These are phyloP conservation scores for Charadrius vociferus DNA, from an alignment of 2,113 vertebrate genomes.

Conservation along the genomic window DNA sequence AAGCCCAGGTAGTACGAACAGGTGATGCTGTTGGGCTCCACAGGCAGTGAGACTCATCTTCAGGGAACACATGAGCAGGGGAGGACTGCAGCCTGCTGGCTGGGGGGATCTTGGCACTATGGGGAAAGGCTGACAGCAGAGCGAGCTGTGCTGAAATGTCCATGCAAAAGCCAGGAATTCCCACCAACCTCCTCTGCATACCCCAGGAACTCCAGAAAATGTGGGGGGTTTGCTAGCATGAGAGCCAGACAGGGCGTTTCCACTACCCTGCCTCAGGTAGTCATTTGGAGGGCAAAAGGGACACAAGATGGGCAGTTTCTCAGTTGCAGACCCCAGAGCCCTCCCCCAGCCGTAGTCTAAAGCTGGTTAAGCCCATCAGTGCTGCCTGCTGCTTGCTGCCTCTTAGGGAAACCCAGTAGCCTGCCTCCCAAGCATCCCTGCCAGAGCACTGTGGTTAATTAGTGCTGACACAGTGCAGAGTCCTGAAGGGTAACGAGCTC, in stretches of 20 bases:
- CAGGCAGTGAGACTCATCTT: neutral
- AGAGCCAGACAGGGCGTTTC: neutral
- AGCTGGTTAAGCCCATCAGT: neutral
- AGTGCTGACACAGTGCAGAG: constrained; percentile 25
- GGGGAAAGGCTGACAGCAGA: neutral
- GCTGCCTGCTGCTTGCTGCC: neutral
- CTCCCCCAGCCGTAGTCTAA: neutral
- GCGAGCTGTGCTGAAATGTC: neutral
- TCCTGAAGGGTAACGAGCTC: neutral
- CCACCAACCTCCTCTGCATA: neutral
- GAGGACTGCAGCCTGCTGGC: neutral
- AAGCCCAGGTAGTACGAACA: neutral
- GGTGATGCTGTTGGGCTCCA: neutral
- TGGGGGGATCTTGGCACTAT: neutral
- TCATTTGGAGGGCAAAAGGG: neutral
- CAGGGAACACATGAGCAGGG: neutral
- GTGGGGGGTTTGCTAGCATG: neutral
- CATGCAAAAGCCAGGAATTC: neutral
- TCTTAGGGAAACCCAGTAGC: neutral
- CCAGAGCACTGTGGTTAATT: neutral
- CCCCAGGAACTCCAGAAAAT: neutral
- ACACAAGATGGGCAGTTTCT: neutral
- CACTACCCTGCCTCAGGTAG: neutral
- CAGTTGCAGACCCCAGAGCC: neutral
- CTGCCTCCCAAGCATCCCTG: neutral